These are phyloP conservation scores for Aspidapion aeneum DNA, from an alignment of 2,888 invertebrate species.

Conservation along the genomic window DNA sequence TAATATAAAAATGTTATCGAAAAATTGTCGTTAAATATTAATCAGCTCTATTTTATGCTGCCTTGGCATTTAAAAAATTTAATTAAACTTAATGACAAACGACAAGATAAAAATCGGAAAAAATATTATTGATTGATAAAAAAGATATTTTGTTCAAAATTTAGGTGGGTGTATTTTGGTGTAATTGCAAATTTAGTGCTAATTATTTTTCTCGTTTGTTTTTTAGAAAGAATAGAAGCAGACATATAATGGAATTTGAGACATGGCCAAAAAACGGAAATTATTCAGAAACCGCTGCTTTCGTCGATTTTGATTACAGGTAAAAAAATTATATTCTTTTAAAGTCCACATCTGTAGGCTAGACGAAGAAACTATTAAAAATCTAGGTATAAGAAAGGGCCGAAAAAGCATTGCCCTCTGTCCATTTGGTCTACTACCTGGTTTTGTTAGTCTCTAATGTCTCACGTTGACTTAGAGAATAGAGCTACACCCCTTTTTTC, in stretches of 20 bases:
- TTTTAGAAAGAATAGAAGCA: not conserved
- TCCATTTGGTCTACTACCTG: slow-evolving; percentile 32
- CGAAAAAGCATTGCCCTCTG: slow-evolving; percentile 25
- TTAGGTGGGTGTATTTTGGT: too few relatives aligned
- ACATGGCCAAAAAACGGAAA: not conserved
- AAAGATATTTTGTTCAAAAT: not conserved
- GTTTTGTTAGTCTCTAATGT: slow-evolving; percentile 17
- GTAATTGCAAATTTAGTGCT: too few relatives aligned
- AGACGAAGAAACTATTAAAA: not conserved
- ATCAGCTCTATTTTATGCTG: too few relatives aligned
- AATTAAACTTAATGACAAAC: not conserved
- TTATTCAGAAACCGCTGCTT: not conserved
- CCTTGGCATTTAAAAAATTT: not conserved
- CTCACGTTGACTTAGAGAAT: slow-evolving; percentile 40
- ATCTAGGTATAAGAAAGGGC: slow-evolving; percentile 16
- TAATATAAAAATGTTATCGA: too few relatives aligned
- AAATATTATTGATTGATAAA: not conserved
- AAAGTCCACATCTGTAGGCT: not conserved
- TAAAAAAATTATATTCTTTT: not conserved
- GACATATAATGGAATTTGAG: not conserved
- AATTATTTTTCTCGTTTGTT: not conserved
- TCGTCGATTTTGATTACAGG: not conserved
- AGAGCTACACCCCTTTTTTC: slow-evolving; percentile 32
- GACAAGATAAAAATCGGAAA: not conserved
- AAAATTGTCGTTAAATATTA: too few relatives aligned